These are phyloP conservation scores for Aldrovandia affinis DNA, from an alignment of 2,797 vertebrate species.

Conservation along the genomic window DNA sequence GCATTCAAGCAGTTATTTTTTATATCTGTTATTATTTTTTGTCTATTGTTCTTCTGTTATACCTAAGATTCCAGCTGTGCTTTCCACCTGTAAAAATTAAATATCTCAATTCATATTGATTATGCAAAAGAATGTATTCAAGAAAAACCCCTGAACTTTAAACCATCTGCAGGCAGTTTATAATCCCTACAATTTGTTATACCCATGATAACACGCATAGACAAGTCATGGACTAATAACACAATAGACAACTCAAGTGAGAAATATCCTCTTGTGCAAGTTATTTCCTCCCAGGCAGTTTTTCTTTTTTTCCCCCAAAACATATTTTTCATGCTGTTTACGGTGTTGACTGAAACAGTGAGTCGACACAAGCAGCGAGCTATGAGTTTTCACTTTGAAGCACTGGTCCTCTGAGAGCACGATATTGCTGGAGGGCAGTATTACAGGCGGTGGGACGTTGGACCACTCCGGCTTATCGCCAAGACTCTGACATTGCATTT, in stretches of 20 bases:
- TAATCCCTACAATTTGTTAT: conserved; percentile 67
- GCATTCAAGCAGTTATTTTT: neutral
- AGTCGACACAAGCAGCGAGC: neutral
- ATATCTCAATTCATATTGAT: conserved; percentile 2
- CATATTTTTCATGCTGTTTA: conserved; percentile 29
- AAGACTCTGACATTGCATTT: neutral
- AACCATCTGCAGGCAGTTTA: conserved; percentile 56
- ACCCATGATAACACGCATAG: conserved; percentile 66
- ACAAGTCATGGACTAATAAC: conserved; percentile 73
- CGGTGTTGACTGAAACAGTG: neutral
- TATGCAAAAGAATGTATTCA: conserved; percentile 5
- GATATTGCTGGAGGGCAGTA: neutral
- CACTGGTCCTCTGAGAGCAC: neutral
- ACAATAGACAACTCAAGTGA: conserved; percentile 70
- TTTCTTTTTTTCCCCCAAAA: conserved; percentile 49
- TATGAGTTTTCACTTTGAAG: neutral
- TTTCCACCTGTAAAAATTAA: neutral
- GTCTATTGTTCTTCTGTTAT: neutral
- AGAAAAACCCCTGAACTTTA: neutral
- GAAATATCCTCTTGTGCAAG: conserved; percentile 75
- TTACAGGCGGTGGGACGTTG: neutral
- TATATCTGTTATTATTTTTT: neutral
- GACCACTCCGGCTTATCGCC: neutral
- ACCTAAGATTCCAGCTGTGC: neutral
- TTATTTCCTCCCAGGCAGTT: conserved; percentile 72